phyloP scores from a whole-genome alignment of 1,140 invertebrate genomes.

The Brachionus koreanus region DNA sequence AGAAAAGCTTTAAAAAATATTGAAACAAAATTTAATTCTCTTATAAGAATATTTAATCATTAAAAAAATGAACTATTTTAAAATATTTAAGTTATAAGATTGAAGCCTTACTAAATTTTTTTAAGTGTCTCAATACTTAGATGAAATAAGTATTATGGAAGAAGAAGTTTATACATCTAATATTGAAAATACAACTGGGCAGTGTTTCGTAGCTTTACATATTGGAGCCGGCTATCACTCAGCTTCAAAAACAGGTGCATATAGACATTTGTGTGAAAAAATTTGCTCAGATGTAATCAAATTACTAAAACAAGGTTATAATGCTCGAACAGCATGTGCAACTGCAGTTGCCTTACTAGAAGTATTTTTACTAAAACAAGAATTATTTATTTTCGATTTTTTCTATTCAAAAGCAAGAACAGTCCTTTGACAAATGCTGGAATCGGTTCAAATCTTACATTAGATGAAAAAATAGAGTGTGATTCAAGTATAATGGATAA shows the following conservation, averaged over 20 bases:
- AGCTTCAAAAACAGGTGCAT: neutral
- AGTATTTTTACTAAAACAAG: neutral
- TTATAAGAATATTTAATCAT: no score
- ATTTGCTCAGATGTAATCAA: conserved; percentile 6
- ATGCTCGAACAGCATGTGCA: neutral
- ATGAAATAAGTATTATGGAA: conserved; percentile 31
- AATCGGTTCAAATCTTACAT: conserved; percentile 81
- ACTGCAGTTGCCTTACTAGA: conserved; percentile 40
- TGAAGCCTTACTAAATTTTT: neutral
- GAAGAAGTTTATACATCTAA: neutral
- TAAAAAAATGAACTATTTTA: no score
- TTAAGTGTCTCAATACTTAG: conserved; percentile 43
- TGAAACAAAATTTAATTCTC: no score
- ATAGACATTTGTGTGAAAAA: conserved; percentile 18
- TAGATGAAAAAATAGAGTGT: conserved; percentile 78
- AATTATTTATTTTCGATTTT: neutral
- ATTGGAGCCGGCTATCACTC: conserved; percentile 40
- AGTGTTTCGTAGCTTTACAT: conserved; percentile 39
- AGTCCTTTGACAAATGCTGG: conserved; percentile 85
- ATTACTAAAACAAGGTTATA: conserved; percentile 26
- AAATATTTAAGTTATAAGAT: no score
- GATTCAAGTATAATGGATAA: conserved; percentile 90
- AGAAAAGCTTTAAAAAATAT: no score
- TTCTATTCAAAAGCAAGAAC: conserved; percentile 57
- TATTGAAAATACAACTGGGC: neutral